Base-by-base conservation (phyloP, 1,140 invertebrate genomes). In the Aphis gossypii region DNA sequence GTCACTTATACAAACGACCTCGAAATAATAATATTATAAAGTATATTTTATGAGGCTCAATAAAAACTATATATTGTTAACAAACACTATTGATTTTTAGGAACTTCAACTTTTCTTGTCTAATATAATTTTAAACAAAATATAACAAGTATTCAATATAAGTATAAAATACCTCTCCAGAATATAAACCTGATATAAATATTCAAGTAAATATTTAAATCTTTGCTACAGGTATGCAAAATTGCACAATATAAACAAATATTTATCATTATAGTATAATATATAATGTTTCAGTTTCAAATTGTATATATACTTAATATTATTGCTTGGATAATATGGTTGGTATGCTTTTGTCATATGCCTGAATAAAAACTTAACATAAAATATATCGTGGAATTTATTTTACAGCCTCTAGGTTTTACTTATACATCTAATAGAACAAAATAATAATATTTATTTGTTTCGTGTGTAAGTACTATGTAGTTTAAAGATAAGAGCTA, bases 11-110 rank as follows among this genome's bases (percentile, higher is more conserved):
- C 18, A n/a, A n/a, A 68, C n/a, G 30, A 76, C 60, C 60, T 76
- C 60, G 60, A 76, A 76, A 76, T 76, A n/a, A 76, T 76, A 76
- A 76, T 76, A 76, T n/a, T 20, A 76, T n/a, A n/a, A 76, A 76
- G n/a, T 76, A 76, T 76, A 76, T 76, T 76, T 76, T 76, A 76
- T 18, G 60, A 76, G 60, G 30, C 60, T 4, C 30, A 30, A n/a
- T 76, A 76, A 76, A 76, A 76, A 76, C n/a, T 76, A 76, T n/a
- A n/a, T 76, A 76, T 18, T 76, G 30, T 76, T n/a, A 76, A 76
- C 60, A 76, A 76, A 76, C 60, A n/a, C 60, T 76, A 76, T 76
- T 76, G 30, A 76, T 76, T 76, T 76, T 68, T 76, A 4, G n/a
- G 4, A 76, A 18, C 60, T 76, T 76, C n/a, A 76, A 18, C 30